These are phyloP conservation scores for Chrysopilus asiliformis DNA, from an alignment of 2,888 invertebrate genomes.

Conservation along the genomic window DNA sequence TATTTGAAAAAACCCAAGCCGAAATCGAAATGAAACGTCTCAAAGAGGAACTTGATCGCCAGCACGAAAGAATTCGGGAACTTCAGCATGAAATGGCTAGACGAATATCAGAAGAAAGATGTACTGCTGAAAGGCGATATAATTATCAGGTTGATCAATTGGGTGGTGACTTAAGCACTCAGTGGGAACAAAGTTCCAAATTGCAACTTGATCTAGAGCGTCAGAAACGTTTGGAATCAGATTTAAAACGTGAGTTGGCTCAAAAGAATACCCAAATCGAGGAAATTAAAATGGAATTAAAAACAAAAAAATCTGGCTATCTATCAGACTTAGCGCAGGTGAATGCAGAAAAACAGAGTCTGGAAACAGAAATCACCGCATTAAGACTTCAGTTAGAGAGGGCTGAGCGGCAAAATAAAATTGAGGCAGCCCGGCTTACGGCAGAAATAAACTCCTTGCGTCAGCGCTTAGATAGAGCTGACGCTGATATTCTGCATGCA, in stretches of 20 bases:
- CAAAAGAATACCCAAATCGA: constrained; percentile 64
- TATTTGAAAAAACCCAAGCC: constrained; percentile 62
- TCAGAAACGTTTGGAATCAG: constrained; percentile 61
- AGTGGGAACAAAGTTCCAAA: constrained; percentile 68
- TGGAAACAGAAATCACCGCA: constrained; percentile 67
- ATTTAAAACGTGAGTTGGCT: constrained; percentile 60
- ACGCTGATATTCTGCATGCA: constrained; percentile 67
- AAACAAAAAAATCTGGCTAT: constrained; percentile 52
- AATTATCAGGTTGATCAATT: constrained; percentile 64
- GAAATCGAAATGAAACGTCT: constrained; percentile 63
- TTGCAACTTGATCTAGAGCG: constrained; percentile 66
- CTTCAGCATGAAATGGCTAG: constrained; percentile 61
- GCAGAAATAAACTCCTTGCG: constrained; percentile 60
- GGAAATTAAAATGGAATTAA: constrained; percentile 65
- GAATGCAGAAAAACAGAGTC: constrained; percentile 61
- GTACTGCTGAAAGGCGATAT: constrained; percentile 58
- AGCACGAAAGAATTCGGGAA: constrained; percentile 62
- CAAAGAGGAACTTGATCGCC: constrained; percentile 62
- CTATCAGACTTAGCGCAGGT: constrained; percentile 65
- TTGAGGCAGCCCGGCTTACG: constrained; percentile 59
- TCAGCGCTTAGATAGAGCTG: constrained; percentile 64
- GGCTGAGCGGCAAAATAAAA: constrained; percentile 59
- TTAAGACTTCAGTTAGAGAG: constrained; percentile 54
- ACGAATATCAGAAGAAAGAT: constrained; percentile 55
- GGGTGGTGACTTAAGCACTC: constrained; percentile 61